Base-by-base conservation (phyloP, 2,888 invertebrate genomes). In the Tetragonisca angustula region DNA sequence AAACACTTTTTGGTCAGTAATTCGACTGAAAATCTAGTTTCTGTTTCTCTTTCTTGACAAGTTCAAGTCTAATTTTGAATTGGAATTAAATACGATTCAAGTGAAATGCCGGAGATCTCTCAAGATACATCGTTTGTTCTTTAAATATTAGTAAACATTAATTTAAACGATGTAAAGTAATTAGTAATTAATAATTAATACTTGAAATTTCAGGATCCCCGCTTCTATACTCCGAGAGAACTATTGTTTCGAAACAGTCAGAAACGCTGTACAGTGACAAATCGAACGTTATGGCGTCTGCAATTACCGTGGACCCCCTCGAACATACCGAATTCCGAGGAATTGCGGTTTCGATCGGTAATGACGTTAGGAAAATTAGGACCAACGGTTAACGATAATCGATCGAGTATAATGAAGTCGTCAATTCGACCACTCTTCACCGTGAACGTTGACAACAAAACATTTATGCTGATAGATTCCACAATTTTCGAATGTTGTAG, bases 321-420 rank as follows among this genome's bases (percentile, higher is more conserved):
- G 56, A 59, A 67, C 21, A 24, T 21, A 36, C n/a, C 17, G 49
- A 24, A 56, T 32, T 32, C 50, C 49, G 54, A 67, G 56, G 27
- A 49, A n/a, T n/a, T 61, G 82, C 24, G 65, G 81, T 68, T 68
- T 27, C 0, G 24, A 19, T 13, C 67, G 76, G 21, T 68, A 75
- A 68, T 67, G 67, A 68, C 78, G 59, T 50, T 4, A 43, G 36
- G 79, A 81, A 80, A 72, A 80, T 80, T 68, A 62, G 54, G 24
- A 13, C n/a, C 24, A 17, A 49, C 13, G 80, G 67, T 68, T 72
- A 68, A 36, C 15, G 72, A 52, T 68, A 68, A 80, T 81, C 80
- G 67, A 81, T 79, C 24, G 49, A 72, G 19, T n/a, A 17, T 56
- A 80, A 68, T 36, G 72, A 61, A 68, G 61, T 54, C 21, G 36